phyloP scores from a whole-genome alignment of 2,888 invertebrate genomes.

The Lordiphosa fenestrarum region DNA sequence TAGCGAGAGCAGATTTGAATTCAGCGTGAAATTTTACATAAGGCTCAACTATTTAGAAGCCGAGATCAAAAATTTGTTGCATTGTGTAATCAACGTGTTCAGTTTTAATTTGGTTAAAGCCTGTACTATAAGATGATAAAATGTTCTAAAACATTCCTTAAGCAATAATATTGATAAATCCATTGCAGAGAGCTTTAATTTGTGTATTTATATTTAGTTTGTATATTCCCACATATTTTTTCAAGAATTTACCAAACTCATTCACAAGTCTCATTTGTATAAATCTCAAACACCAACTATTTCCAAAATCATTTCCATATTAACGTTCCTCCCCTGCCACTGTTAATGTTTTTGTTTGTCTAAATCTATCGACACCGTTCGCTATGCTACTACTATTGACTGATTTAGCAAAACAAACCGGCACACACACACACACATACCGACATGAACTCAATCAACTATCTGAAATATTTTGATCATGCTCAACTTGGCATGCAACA shows the following conservation, averaged over 20 bases:
- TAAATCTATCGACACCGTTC: too few species aligned
- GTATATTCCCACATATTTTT: conserved; percentile 1
- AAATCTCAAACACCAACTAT: conserved; percentile 1
- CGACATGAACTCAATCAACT: conserved; percentile 28
- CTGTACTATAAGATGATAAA: too few species aligned
- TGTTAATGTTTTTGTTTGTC: not conserved
- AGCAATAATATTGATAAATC: too few species aligned
- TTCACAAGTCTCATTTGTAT: conserved; percentile 4
- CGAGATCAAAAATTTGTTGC: too few species aligned
- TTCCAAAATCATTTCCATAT: not conserved
- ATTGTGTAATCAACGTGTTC: too few species aligned
- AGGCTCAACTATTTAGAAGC: too few species aligned
- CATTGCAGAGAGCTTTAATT: not conserved
- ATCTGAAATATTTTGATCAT: conserved; percentile 40
- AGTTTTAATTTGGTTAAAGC: too few species aligned
- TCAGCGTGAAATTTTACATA: too few species aligned
- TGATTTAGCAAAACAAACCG: too few species aligned
- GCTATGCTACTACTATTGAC: too few species aligned
- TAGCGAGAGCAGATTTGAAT: too few species aligned
- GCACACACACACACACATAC: not conserved
- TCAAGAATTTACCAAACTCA: not conserved
- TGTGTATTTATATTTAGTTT: not conserved
- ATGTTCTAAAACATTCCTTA: too few species aligned
- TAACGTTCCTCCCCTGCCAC: not conserved
- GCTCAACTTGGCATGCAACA: conserved; percentile 39